Percentiles rank a stretch among this genome's conserved stretches.
These are phyloP conservation scores for Sphaerophoria rueppellii DNA, from an alignment of 2,888 invertebrate species.

Conservation along the genomic window DNA sequence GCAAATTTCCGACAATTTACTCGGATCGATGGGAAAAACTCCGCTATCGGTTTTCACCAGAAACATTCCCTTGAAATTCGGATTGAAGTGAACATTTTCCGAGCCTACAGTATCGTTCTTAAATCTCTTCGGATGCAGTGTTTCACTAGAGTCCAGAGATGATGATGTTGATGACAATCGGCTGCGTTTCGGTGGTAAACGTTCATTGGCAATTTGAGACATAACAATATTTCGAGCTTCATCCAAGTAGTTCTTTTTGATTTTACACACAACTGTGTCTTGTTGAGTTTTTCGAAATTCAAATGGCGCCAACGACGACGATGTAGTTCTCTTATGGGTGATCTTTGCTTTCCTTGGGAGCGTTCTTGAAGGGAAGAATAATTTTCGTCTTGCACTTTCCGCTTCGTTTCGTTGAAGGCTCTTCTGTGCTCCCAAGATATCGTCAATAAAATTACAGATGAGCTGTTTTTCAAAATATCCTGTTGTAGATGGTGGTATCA, in stretches of 20 bases:
- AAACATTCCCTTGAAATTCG: conserved; percentile 12
- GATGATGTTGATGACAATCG: not conserved
- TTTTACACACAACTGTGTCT: conserved; percentile 64
- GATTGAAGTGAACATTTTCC: not conserved
- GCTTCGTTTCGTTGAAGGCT: not conserved
- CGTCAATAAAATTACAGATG: conserved; percentile 46
- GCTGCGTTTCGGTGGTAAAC: not conserved
- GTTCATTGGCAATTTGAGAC: conserved; percentile 30
- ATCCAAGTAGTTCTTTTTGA: conserved; percentile 75
- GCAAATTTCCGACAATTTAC: conserved; percentile 73
- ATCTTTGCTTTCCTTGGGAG: conserved; percentile 71
- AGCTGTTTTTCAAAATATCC: conserved; percentile 47
- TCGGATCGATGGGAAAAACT: conserved; percentile 49
- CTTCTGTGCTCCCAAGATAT: conserved; percentile 42
- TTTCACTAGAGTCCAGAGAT: not conserved
- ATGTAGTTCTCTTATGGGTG: conserved; percentile 53
- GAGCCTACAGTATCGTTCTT: not conserved
- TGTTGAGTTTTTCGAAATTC: conserved; percentile 73
- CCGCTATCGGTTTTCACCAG: conserved; percentile 49
- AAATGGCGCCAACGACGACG: conserved; percentile 72
- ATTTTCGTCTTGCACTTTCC: conserved; percentile 76
- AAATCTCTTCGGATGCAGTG: not conserved
- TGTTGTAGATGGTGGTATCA: conserved; percentile 52
- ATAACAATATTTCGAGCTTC: conserved; percentile 58
- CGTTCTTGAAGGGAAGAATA: conserved; percentile 74